Evolutionary conservation across 1,140 invertebrate species (phyloP), one percentile per base, ranked within the genome.

Genomic region (Protaetia brevitarsis): DNA sequence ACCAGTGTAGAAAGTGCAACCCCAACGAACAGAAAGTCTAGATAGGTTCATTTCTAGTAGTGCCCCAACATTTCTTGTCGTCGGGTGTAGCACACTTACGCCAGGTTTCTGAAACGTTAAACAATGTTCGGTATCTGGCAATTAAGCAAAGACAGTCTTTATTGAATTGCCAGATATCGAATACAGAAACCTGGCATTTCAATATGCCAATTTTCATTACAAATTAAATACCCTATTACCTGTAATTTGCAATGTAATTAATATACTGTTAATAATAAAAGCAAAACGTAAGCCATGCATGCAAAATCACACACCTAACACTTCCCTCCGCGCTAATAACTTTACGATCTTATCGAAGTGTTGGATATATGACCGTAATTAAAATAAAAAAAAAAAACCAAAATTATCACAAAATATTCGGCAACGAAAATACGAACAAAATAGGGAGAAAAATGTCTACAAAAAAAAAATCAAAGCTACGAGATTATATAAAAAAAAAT

Each of bases 271-370:
- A 51, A 51, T 51, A 19, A 51, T 31, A 59, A 59, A 59, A 59
- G 57, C 57, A 59, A 58, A 23, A 59, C 57, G 11, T 29, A 59
- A 59, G 57, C 57, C 29, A 28, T 59, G 57, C 57, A 59, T 59
- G 57, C 57, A 59, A 56, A n/a, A 59, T 28, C 57, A 59, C 26
- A 51, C 26, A 51, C 41, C 41, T 51, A 51, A 51, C 26, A 51
- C 41, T 51, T 19, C 16, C 26, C 41, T 34, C n/a, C n/a, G n/a
- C n/a, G n/a, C n/a, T 16, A 37, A 37, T 34, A 34, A n/a, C n/a
- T n/a, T 31, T 31, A 31, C 11, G 10, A 37, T 3, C n/a, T 13
- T 8, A 37, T 16, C 2, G 34, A 16, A 51, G 41, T 51, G 41
- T 51, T 23, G 26, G 41, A 51, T 51, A 51, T 51, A 51, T 51